Base-by-base conservation (phyloP, 2,113 vertebrate genomes). In the Isichthys henryi region DNA sequence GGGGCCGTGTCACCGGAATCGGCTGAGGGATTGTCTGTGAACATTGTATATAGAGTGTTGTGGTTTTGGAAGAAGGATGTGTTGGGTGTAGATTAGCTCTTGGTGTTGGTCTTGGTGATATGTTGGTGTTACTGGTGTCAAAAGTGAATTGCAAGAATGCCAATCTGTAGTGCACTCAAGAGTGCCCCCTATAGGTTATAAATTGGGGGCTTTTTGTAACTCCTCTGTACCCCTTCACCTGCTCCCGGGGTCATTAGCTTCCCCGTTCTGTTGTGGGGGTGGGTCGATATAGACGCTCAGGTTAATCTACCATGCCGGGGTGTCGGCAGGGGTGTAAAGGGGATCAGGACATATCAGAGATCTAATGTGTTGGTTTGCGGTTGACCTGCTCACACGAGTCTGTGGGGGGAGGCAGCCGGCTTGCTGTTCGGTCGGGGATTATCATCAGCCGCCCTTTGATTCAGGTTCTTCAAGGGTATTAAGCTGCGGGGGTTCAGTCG, bases 291-390 rank as follows among this genome's bases (percentile, higher is more conserved):
- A 27, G 48, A 49, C 23, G 35, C 49, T 23, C 48, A 70, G 48
- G 23, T 19, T 89, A 56, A 56, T 87, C 85, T 89, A 91, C 92
- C 92, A 89, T 89, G 27, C 88, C 80, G 90, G 88, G 66, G 90
- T 90, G 80, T 43, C 89, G 90, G 92, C 91, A 80, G 84, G 90
- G 91, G 89, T 82, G 31, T 90, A 88, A 86, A 49, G 83, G 89
- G 91, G 91, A 93, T 94, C 94, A 92, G 93, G 92, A 92, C 86
- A 83, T 90, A 93, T 93, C 91, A 77, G 49, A 15, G 43, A 90
- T 90, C 92, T 92, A 94, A 94, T 94, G 92, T 88, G 93, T 15
- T 52, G 85, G 92, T 91, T 91, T 85, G 91, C 92, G 45, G 6
- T 31, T 90, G 8, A 86, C 7, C 77, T 46, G 0, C 50, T 46